Base-by-base conservation (phyloP, 1,140 invertebrate species). In the Apis laboriosa region DNA sequence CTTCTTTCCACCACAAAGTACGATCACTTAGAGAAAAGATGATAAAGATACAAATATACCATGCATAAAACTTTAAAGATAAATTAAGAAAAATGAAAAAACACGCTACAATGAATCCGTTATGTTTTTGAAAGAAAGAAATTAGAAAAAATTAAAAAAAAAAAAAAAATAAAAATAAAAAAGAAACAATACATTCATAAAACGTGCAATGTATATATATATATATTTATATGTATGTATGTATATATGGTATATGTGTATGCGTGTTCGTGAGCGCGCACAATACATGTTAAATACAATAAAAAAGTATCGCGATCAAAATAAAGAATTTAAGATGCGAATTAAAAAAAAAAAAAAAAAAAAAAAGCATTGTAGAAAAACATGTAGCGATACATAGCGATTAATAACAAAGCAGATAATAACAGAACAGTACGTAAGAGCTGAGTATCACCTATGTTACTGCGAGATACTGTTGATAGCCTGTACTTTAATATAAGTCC, bases 381-480 rank as follows among this genome's bases (percentile, higher is more conserved):
- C 28, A 56, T 63, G 55, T 70, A 84, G 77, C 76, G 79, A 80
- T 0, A 43, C 77, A 55, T 70, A 84, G 77, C 76, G 79, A 80
- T 80, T 73, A 85, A 86, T 76, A 77, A 89, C 8, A 64, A 80
- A 77, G 77, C 73, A 74, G 60, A 24, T 63, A 55, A 55, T 15
- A 63, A 63, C 24, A 86, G 84, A 85, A 88, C 70, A 79, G 80
- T 83, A 88, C 77, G 53, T 88, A 63, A 87, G 89, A 86, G 87
- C 91, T 90, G 86, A 91, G 83, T 92, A 90, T 94, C 93, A 94
- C 93, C 92, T 93, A 93, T 92, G 90, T 93, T 94, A 93, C 90
- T 92, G 92, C 91, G 89, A 90, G 90, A 89, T 91, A 91, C 90
- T 90, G 89, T 89, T 87, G 91, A 90, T 91, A 90, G 92, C 87